Base-by-base conservation (phyloP, 2,113 vertebrate species). In the Odobenus rosmarus region DNA sequence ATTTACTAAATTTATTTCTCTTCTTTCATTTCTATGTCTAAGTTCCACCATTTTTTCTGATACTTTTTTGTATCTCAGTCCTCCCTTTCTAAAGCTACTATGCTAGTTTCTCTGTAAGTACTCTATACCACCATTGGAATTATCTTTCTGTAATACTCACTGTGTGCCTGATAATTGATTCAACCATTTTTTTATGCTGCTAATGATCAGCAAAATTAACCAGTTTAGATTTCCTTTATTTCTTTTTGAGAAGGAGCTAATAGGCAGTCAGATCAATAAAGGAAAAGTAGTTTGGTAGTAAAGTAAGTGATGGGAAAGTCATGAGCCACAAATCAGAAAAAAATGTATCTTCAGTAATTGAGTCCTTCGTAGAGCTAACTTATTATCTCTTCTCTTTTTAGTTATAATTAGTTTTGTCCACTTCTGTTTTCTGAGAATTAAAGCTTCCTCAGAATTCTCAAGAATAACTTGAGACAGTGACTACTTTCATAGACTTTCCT, bases 391-490 rank as follows among this genome's bases (percentile, higher is more conserved):
- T 94, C 59, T 88, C 13, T 93, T 8, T 57, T 39, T 90, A 28
- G 31, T 93, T 95, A 92, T 92, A 85, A 85, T 88, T 72, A 93
- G 42, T 88, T 15, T 39, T 82, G 36, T 42, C 49, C n/a, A 7
- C 31, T 71, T 90, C 28, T 96, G 49, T 93, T 86, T 95, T 93
- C 31, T 92, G 36, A 94, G 61, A 77, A 84, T 14, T 84, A 80
- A 93, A 67, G 7, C 39, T 87, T 88, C 28, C 42, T 71, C 57
- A 89, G 31, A 88, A 88, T 69, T 95, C 12, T 49, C 39, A 39
- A 87, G 36, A 88, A 61, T 76, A 74, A 93, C 23, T 84, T 94
- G 23, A n/a, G 69, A 55, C 10, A 76, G 15, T 69, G 31, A 82
- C 67, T 97, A 1, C 62, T 88, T 94, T 92, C 79, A 61, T 69